Conservation (phyloP, 2,797 vertebrate genomes). For the Sphaeramia orbicularis region DNA sequence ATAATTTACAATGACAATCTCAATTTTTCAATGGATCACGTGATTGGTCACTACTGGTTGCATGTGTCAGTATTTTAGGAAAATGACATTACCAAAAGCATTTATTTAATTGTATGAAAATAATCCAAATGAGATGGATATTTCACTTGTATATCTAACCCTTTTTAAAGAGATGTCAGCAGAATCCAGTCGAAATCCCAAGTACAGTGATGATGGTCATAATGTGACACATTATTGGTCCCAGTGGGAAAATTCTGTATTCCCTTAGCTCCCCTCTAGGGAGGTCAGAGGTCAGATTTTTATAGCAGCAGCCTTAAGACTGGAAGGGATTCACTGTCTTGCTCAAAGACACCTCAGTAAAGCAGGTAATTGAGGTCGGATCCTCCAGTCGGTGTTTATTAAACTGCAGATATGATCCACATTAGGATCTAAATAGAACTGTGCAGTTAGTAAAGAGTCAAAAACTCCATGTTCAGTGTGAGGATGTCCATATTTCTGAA, state of each 20-base stretch:
- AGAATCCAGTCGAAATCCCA: slow-evolving; percentile 37
- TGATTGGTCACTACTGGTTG: too few relatives aligned
- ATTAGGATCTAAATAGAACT: too few relatives aligned
- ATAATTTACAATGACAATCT: too few relatives aligned
- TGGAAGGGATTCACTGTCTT: slow-evolving; percentile 29
- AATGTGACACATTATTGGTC: slow-evolving; percentile 72
- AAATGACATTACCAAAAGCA: too few relatives aligned
- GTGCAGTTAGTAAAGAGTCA: not conserved
- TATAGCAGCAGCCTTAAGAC: slow-evolving; percentile 56
- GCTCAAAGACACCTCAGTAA: slow-evolving; percentile 36
- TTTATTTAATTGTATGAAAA: not conserved
- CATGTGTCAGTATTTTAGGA: too few relatives aligned
- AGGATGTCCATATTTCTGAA: not conserved
- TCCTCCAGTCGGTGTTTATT: too few relatives aligned
- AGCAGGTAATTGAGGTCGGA: not conserved
- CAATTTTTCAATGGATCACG: too few relatives aligned
- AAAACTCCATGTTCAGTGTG: not conserved
- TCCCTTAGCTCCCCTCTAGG: slow-evolving; percentile 66
- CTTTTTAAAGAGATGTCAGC: slow-evolving; percentile 22
- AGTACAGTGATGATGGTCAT: slow-evolving; percentile 54
- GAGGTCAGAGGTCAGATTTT: slow-evolving; percentile 79
- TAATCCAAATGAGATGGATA: too few relatives aligned
- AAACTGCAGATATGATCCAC: too few relatives aligned
- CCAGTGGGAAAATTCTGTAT: slow-evolving; percentile 74
- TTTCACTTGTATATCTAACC: not conserved